Conservation (phyloP, 2,888 invertebrate species). For the Megalurothrips usitatus region DNA sequence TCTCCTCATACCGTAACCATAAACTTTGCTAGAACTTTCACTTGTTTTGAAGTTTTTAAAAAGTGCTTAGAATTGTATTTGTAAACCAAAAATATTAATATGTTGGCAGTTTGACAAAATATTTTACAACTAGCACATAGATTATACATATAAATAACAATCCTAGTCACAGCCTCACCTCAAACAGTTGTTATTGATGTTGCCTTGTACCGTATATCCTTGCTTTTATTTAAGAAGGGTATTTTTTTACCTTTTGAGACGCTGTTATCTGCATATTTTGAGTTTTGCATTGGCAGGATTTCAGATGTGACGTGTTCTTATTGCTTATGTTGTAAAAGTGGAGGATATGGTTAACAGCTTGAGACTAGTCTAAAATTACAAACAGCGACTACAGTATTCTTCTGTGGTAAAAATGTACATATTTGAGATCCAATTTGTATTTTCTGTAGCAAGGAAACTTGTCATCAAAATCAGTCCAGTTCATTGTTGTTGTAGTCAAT, state of each 20-base stretch:
- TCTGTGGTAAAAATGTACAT: background rate
- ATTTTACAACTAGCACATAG: slow-evolving; percentile 14
- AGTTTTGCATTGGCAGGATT: background rate
- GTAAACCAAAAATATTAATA: slow-evolving; percentile 23
- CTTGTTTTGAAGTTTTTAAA: background rate
- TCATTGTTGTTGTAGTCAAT: background rate
- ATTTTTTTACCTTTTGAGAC: background rate
- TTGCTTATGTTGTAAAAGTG: background rate
- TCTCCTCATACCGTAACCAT: slow-evolving; percentile 5
- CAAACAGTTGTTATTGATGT: background rate
- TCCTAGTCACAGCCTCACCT: slow-evolving; percentile 13
- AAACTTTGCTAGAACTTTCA: background rate
- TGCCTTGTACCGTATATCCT: background rate
- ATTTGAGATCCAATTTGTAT: background rate
- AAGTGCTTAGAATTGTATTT: slow-evolving; percentile 8
- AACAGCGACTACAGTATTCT: background rate
- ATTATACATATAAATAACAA: slow-evolving; percentile 26
- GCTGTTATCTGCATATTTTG: background rate
- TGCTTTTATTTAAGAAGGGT: background rate
- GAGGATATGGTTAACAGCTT: background rate
- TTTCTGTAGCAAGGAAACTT: background rate
- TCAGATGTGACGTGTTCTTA: background rate
- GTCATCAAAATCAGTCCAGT: background rate
- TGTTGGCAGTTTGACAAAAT: background rate
- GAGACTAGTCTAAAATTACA: background rate